Evolutionary conservation across 2,113 vertebrate genomes (phyloP).

Genomic region (Trogon melanurus): DNA sequence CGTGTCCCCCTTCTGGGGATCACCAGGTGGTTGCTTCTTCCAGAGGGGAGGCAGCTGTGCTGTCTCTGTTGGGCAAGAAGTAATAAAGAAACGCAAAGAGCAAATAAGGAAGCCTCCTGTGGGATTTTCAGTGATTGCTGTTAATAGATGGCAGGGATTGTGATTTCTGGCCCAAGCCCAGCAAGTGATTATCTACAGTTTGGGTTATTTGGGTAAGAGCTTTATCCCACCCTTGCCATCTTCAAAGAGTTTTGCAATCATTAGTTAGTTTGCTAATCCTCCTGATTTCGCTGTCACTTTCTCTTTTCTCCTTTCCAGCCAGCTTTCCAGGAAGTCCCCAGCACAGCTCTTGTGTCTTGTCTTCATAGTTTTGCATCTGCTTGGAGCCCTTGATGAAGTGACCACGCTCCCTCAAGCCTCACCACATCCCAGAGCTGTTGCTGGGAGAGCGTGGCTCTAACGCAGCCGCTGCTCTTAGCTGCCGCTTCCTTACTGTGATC

Average conservation of each 20-base stretch:
- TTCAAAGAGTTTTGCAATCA: not conserved
- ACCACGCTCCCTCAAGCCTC: rapidly evolving
- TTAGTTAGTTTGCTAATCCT: not conserved
- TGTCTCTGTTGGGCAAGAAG: not conserved
- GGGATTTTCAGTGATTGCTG: not conserved
- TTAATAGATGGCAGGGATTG: not conserved
- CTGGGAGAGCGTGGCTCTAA: not conserved
- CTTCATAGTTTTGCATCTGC: rapidly evolving
- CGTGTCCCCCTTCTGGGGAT: not conserved
- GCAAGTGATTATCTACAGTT: not conserved
- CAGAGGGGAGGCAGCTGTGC: not conserved
- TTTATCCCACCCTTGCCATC: not conserved
- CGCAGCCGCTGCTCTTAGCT: rapidly evolving
- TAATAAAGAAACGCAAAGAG: not conserved
- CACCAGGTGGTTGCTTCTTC: not conserved
- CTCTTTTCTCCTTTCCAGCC: not conserved
- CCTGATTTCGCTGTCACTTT: not conserved
- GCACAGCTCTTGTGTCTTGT: not conserved
- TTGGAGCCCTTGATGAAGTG: not conserved
- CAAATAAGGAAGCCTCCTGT: not conserved
- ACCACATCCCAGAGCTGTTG: not conserved
- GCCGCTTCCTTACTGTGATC: not conserved
- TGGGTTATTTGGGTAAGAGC: not conserved
- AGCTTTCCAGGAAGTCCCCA: not conserved
- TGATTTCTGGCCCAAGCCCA: not conserved